Evolutionary conservation across 1,140 invertebrate genomes (phyloP).

Genomic region (Globodera ellingtonae): DNA sequence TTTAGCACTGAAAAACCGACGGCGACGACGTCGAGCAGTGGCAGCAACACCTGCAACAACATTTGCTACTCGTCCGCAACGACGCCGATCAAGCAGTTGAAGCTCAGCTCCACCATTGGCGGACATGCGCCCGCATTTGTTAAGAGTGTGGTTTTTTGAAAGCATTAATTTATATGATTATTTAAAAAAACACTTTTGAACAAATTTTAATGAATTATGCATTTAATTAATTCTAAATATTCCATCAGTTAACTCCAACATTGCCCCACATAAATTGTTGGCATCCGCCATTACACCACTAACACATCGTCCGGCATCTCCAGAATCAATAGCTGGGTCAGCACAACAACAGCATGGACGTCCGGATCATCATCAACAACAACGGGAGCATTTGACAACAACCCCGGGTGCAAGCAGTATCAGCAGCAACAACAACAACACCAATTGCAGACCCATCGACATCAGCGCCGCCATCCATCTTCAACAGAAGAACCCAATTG

Average conservation of each 20-base stretch:
- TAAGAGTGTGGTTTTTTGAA: background rate
- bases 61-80: conserved; percentile 34
- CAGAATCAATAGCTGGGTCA: no score
- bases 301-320: background rate
- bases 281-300: background rate
- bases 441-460: background rate
- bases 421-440: background rate
- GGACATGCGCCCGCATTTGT: background rate
- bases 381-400: no score
- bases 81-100: conserved; percentile 43
- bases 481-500: conserved; percentile 5
- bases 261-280: background rate
- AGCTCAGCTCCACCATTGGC: conserved; percentile 24
- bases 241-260: no score
- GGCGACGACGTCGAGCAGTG: background rate
- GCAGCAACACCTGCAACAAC: background rate
- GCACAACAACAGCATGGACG: no score
- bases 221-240: no score
- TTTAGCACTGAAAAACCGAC: conserved; percentile 1
- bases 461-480: background rate
- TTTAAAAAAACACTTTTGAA: background rate
- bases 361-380: no score
- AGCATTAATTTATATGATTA: no score
- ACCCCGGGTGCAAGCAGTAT: no score
- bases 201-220: background rate